phyloP scores from a whole-genome alignment of 2,888 invertebrate genomes.

The Lasioglossum leucozonium region DNA sequence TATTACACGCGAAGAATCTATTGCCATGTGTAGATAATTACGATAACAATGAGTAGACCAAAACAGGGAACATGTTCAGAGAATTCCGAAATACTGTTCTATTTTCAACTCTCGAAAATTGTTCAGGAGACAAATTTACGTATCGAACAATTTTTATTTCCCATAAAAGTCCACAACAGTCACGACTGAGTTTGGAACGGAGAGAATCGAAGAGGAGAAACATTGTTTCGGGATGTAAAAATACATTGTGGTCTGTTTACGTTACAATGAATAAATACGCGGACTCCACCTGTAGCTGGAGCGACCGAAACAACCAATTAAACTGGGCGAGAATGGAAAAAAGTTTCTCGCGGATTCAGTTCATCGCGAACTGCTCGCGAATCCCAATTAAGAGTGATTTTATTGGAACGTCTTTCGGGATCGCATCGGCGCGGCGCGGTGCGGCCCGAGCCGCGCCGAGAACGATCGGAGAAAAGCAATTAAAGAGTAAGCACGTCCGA shows the following conservation, averaged over 20 bases:
- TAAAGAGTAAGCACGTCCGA: conserved; percentile 68
- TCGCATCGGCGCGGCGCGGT: background rate
- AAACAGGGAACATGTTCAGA: too few species aligned
- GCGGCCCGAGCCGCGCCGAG: conserved; percentile 34
- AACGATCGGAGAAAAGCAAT: conserved; percentile 68
- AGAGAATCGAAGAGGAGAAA: background rate
- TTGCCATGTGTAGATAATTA: too few species aligned
- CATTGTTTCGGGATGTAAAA: background rate
- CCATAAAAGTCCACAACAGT: background rate
- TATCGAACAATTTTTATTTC: background rate
- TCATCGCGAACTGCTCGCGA: conserved; percentile 23
- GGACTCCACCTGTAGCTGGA: conserved; percentile 30
- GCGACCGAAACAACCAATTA: conserved; percentile 45
- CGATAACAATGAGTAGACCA: too few species aligned
- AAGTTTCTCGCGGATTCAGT: conserved; percentile 45
- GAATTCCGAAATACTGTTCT: background rate
- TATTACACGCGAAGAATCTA: too few species aligned
- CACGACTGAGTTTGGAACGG: background rate
- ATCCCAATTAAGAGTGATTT: conserved; percentile 64
- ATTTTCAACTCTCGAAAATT: background rate
- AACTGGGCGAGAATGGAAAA: conserved; percentile 29
- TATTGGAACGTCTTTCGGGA: conserved; percentile 48
- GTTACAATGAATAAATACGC: background rate
- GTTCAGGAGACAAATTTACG: background rate
- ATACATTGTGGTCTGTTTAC: background rate